Evolutionary conservation across 1,140 invertebrate genomes (phyloP).

Genomic region (Lamellibrachia luymesi): DNA sequence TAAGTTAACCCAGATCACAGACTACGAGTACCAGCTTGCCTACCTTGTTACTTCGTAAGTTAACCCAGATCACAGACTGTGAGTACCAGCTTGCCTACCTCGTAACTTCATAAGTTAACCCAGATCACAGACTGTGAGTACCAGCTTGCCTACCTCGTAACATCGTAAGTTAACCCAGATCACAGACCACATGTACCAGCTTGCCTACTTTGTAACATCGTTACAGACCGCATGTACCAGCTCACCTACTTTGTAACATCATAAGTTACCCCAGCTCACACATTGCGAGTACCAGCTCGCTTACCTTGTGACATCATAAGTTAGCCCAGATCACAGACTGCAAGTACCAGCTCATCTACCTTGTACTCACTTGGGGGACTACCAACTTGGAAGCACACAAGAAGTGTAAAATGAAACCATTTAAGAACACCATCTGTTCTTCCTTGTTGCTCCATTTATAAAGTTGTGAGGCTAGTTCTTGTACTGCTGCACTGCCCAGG

Average conservation of each 20-base stretch:
- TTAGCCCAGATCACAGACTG: not conserved
- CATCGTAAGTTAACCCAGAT: slow-evolving; percentile 39
- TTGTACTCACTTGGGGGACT: not conserved
- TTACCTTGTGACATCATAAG: too few relatives aligned
- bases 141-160: slow-evolving; percentile 54
- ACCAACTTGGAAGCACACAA: not conserved
- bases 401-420: not conserved
- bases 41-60: too few relatives aligned
- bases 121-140: slow-evolving; percentile 52
- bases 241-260: not conserved
- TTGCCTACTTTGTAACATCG: too few relatives aligned
- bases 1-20: slow-evolving; percentile 25
- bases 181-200: too few relatives aligned
- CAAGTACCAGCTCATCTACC: slow-evolving; percentile 42
- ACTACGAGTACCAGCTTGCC: not conserved
- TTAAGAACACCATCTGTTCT: too few relatives aligned
- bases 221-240: not conserved
- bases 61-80: too few relatives aligned
- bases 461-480: too few relatives aligned
- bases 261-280: too few relatives aligned
- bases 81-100: too few relatives aligned
- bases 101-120: not conserved
- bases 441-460: too few relatives aligned
- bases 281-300: too few relatives aligned
- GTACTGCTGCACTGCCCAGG: too few relatives aligned